phyloP scores from a whole-genome alignment of 2,888 invertebrate species.

The Zele albiditarsus region DNA sequence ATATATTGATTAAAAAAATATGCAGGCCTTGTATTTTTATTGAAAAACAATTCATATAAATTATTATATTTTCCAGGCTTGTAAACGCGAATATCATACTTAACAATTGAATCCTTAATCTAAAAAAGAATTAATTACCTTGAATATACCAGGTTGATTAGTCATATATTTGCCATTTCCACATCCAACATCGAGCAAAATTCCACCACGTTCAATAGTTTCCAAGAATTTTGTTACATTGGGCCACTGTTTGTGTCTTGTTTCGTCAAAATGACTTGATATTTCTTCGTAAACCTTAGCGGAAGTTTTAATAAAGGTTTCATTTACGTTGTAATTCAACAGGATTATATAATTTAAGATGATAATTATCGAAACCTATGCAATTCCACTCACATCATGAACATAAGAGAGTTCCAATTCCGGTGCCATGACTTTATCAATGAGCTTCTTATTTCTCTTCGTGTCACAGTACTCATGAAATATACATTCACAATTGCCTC shows the following conservation, averaged over 20 bases:
- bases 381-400: conserved; percentile 75
- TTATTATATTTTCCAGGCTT: too few species aligned
- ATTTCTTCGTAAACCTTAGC: conserved; percentile 93
- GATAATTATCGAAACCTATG: too few species aligned
- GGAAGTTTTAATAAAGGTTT: conserved; percentile 33
- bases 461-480: conserved; percentile 83
- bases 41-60: too few species aligned
- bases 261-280: conserved; percentile 94
- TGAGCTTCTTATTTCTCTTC: conserved; percentile 54
- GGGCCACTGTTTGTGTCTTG: conserved; percentile 96
- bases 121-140: conserved; percentile 52
- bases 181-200: conserved; percentile 94
- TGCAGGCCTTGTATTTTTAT: too few species aligned
- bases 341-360: too few species aligned
- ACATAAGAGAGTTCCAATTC: conserved; percentile 85
- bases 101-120: too few species aligned
- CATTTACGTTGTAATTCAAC: background rate
- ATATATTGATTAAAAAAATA: too few species aligned
- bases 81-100: too few species aligned
- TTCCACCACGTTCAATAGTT: conserved; percentile 78
- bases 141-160: conserved; percentile 56
- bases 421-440: conserved; percentile 75
- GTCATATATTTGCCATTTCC: conserved; percentile 98
- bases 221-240: conserved; percentile 87
- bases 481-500: conserved; percentile 78